phyloP scores from a whole-genome alignment of 2,888 invertebrate species.

The Calameuta filiformis region DNA sequence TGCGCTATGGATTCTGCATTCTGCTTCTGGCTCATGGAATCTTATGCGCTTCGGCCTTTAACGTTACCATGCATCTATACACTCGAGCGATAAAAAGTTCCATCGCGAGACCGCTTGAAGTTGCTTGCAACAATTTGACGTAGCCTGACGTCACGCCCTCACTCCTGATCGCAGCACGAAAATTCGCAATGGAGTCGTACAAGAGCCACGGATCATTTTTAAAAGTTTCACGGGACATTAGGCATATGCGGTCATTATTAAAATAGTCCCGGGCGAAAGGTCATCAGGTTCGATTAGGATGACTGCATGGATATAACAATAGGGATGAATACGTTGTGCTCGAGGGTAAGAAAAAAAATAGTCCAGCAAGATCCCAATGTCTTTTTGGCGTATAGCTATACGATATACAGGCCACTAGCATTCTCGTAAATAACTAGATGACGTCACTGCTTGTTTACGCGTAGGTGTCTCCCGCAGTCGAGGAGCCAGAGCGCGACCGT shows the following conservation, averaged over 20 bases:
- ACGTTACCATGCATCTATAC: background rate
- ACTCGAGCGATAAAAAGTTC: background rate
- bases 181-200: background rate
- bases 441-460: slow-evolving; percentile 34
- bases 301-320: background rate
- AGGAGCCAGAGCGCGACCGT: background rate
- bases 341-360: background rate
- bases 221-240: background rate
- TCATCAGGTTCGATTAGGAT: background rate
- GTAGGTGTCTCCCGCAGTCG: slow-evolving; percentile 12
- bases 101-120: background rate
- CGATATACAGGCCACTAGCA: slow-evolving; percentile 1
- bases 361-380: background rate
- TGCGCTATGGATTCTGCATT: too few species aligned
- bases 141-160: background rate
- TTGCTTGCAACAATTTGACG: background rate
- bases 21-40: too few species aligned
- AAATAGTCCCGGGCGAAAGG: background rate
- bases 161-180: background rate
- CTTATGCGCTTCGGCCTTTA: too few species aligned
- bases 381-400: background rate
- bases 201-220: background rate
- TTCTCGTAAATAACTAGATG: slow-evolving; percentile 32
- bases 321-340: too few species aligned
- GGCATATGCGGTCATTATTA: background rate